Evolutionary conservation across 2,888 invertebrate species (phyloP), one percentile per base, ranked within the genome.

Genomic region (Amphipyra berbera): DNA sequence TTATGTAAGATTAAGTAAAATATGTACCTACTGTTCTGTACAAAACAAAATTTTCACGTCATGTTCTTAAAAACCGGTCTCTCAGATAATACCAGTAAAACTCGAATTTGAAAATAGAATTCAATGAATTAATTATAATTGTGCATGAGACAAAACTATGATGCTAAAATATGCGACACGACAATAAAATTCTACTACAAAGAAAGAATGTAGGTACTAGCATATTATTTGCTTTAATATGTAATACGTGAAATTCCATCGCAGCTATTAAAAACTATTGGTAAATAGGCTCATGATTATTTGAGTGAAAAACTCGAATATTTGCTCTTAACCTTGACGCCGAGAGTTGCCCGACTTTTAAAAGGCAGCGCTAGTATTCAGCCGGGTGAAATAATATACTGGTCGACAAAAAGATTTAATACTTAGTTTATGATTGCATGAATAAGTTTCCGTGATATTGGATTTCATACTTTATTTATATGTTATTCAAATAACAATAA

Each of bases 321-420:
- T 56, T 53, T 44, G 47, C 10, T 54, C 21, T 44, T 64, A 64
- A 67, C 74, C 67, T 75, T 74, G 76, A 33, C 6, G 45, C 15
- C 50, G 13, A 54, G 50, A 60, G 54, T 44, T 62, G 60, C 44
- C 68, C 61, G 35, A 46, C n/a, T 48, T 67, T 54, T 47, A 48
- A 33, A 52, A 30, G 33, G 9, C 15, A 14, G 35, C 33, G 10
- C 33, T 38, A 13, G 33, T 45, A 42, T 52, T 54, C 14, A 44
- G 38, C 41, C 27, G 44, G 9, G 27, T 33, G 48, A 61, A 59
- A 61, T 54, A 60, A 46, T 48, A 42, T 53, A 15, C 15, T 42
- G 56, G 45, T 53, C 21, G 30, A 61, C n/a, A 54, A 54, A 54
- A 45, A 14, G 9, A 33, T 1, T 38, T 13, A 12, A 60, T 50